phyloP scores from a whole-genome alignment of 2,113 vertebrate species.

The Aix galericulata region DNA sequence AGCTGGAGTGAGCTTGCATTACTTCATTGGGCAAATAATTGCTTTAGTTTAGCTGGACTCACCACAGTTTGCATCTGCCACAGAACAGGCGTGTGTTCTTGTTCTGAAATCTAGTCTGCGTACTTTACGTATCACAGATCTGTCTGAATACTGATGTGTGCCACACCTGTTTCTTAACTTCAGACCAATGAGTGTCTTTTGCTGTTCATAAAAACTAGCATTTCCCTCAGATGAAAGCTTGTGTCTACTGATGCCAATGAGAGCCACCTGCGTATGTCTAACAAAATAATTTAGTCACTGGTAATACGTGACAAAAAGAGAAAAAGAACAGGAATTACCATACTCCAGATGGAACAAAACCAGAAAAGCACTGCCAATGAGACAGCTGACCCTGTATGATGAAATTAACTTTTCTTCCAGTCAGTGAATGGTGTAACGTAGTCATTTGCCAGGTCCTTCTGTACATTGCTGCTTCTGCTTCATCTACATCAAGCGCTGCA shows the following conservation, averaged over 20 bases:
- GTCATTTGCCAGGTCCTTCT: not conserved
- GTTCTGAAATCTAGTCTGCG: not conserved
- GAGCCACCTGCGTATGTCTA: not conserved
- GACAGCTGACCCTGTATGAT: not conserved
- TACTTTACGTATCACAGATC: not conserved
- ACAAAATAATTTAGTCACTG: not conserved
- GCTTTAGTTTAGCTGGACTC: not conserved
- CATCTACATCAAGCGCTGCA: not conserved
- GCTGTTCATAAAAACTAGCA: not conserved
- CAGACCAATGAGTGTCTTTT: not conserved
- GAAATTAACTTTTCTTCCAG: not conserved
- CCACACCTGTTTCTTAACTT: not conserved
- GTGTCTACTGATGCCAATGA: not conserved
- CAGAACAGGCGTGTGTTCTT: not conserved
- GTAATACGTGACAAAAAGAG: not conserved
- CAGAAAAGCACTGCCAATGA: not conserved
- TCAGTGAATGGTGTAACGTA: not conserved
- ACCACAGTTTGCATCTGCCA: not conserved
- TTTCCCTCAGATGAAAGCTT: not conserved
- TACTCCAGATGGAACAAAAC: not conserved
- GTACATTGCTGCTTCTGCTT: not conserved
- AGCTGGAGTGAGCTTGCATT: not conserved
- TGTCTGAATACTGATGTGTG: not conserved
- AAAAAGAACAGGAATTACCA: not conserved
- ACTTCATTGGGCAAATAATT: not conserved